A percentile compares a stretch with the other conserved stretches of the same genome.
These are phyloP conservation scores for Clanis bilineata DNA, from an alignment of 2,888 invertebrate genomes.

Conservation along the genomic window DNA sequence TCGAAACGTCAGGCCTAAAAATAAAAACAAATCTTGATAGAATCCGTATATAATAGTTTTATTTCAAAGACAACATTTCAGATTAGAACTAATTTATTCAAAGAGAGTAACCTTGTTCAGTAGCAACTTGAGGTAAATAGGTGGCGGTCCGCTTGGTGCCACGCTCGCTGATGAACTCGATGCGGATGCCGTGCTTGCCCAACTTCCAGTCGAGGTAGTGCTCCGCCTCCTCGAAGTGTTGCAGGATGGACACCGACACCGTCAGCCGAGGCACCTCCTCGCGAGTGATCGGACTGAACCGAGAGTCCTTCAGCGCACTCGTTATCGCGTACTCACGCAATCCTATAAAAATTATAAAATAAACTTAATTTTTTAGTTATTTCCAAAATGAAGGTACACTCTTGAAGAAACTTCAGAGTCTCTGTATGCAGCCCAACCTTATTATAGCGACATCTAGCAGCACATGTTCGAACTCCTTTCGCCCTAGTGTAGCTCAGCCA, in stretches of 20 bases:
- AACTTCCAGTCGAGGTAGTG: conserved; percentile 99
- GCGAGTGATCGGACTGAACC: conserved; percentile 96
- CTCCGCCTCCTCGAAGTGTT: conserved; percentile 97
- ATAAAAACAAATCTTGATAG: too few species aligned
- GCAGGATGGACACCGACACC: conserved; percentile 97
- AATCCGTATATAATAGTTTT: too few species aligned
- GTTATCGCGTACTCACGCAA: conserved; percentile 98
- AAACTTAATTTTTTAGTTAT: not conserved
- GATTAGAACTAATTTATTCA: not conserved
- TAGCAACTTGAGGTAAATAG: conserved; percentile 98
- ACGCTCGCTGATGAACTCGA: conserved; percentile 97
- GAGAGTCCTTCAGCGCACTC: conserved; percentile 98
- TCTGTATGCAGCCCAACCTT: not conserved
- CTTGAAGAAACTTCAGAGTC: not conserved
- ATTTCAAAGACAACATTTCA: too few species aligned
- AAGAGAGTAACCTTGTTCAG: conserved; percentile 90
- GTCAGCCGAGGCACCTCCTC: conserved; percentile 96
- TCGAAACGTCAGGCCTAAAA: too few species aligned
- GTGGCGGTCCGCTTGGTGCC: conserved; percentile 98
- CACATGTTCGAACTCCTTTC: not conserved
- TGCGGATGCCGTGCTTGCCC: conserved; percentile 98
- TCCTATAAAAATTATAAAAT: conserved; percentile 81
- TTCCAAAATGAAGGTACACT: not conserved
- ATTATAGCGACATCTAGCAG: not conserved
- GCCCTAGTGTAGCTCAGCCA: not conserved